Evolutionary conservation across 1,140 invertebrate species (phyloP).

Genomic region (Pemphigus obesinymphae): DNA sequence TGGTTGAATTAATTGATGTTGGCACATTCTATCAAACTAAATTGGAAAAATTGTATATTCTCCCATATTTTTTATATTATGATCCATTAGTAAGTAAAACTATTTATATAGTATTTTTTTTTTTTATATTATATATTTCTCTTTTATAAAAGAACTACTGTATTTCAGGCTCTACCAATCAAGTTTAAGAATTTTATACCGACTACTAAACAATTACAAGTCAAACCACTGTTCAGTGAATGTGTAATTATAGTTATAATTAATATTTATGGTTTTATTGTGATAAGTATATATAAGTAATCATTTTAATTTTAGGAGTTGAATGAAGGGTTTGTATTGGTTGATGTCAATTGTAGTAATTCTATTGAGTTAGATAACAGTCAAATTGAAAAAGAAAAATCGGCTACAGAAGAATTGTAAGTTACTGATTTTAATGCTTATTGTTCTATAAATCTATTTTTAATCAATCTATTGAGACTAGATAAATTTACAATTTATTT

Average conservation of each 20-base stretch:
- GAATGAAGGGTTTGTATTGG: background rate
- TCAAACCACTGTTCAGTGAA: constrained; percentile 2
- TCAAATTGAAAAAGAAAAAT: too few species aligned
- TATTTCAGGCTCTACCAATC: background rate
- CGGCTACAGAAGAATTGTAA: background rate
- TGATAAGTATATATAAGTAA: background rate
- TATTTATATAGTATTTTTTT: background rate
- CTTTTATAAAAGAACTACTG: background rate
- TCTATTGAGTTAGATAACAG: background rate
- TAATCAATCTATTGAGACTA: background rate
- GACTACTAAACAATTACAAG: background rate
- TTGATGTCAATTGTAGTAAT: background rate
- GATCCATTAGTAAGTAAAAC: constrained; percentile 8
- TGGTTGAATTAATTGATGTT: constrained; percentile 5
- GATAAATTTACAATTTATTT: too few species aligned
- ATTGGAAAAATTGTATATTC: background rate
- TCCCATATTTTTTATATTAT: constrained; percentile 1
- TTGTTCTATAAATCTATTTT: background rate
- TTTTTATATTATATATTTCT: background rate
- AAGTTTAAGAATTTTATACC: constrained; percentile 8
- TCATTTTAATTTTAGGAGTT: background rate
- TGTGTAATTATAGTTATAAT: background rate
- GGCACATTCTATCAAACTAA: background rate
- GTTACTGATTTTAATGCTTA: background rate
- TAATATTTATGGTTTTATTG: background rate